Evolutionary conservation across 2,888 invertebrate species (phyloP).

Genomic region (Alitta virens): DNA sequence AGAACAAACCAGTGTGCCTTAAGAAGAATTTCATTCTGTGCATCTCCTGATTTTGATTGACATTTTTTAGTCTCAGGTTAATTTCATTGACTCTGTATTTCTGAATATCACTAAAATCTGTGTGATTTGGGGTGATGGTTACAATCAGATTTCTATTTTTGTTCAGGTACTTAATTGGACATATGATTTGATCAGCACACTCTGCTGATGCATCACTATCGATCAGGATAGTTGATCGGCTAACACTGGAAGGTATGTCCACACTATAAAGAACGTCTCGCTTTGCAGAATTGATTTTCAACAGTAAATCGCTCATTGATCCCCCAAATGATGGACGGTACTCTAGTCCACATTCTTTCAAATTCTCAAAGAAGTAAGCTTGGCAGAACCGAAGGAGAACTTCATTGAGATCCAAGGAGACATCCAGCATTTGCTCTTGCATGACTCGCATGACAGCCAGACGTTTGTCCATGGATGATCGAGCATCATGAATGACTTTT

Average conservation of each 20-base stretch:
- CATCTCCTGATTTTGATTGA: too few species aligned
- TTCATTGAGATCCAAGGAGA: neutral
- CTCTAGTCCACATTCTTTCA: neutral
- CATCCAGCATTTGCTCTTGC: neutral
- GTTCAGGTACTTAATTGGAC: slow-evolving; percentile 11
- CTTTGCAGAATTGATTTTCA: slow-evolving; percentile 6
- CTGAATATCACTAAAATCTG: neutral
- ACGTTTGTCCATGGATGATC: neutral
- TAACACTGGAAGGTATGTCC: neutral
- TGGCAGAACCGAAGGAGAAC: neutral
- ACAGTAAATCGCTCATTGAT: neutral
- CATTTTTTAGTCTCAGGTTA: too few species aligned
- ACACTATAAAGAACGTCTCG: slow-evolving; percentile 1
- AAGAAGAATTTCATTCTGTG: too few species aligned
- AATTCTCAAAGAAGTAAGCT: slow-evolving; percentile 16
- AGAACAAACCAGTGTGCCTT: too few species aligned
- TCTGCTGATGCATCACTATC: neutral
- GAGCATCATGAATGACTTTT: neutral
- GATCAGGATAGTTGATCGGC: neutral
- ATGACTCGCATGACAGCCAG: neutral
- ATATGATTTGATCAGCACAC: slow-evolving; percentile 1
- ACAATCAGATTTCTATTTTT: slow-evolving; percentile 3
- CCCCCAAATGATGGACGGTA: slow-evolving; percentile 11
- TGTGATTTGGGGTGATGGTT: slow-evolving; percentile 1
- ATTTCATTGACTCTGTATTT: neutral